phyloP scores from a whole-genome alignment of 2,113 vertebrate genomes.

The Gopherus flavomarginatus region DNA sequence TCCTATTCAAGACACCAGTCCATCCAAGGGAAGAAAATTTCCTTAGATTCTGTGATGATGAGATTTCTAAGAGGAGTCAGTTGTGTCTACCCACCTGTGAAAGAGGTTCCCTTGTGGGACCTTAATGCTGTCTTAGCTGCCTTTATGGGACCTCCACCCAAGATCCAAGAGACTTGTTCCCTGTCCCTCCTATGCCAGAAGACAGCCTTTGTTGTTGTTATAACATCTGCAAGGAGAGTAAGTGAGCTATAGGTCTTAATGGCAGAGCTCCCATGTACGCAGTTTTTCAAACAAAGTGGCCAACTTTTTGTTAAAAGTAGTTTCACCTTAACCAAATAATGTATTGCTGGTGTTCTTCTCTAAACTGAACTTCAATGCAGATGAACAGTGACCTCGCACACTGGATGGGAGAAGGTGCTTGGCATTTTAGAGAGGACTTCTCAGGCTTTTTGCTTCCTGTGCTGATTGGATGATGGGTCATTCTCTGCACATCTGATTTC shows the following conservation, averaged over 20 bases:
- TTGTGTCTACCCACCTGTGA: no score
- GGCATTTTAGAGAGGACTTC: background rate
- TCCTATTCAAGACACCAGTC: no score
- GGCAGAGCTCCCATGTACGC: background rate
- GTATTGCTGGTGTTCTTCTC: background rate
- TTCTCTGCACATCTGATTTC: background rate
- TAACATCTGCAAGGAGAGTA: background rate
- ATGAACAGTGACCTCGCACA: background rate
- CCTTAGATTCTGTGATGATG: no score
- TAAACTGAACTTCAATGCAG: background rate
- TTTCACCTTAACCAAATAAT: background rate
- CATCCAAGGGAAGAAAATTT: no score
- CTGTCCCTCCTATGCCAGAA: background rate
- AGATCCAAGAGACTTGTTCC: background rate
- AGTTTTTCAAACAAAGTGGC: background rate
- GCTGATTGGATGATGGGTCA: background rate
- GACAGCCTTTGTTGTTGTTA: background rate
- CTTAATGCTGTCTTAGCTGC: no score
- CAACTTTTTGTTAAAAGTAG: background rate
- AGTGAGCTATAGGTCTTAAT: background rate
- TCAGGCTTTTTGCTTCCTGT: no score
- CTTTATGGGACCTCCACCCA: no score
- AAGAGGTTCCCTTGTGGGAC: no score
- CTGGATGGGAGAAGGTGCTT: background rate
- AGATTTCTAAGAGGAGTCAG: no score